These are phyloP conservation scores for Pandemis cinnamomeana DNA, from an alignment of 2,888 invertebrate genomes.

Conservation along the genomic window DNA sequence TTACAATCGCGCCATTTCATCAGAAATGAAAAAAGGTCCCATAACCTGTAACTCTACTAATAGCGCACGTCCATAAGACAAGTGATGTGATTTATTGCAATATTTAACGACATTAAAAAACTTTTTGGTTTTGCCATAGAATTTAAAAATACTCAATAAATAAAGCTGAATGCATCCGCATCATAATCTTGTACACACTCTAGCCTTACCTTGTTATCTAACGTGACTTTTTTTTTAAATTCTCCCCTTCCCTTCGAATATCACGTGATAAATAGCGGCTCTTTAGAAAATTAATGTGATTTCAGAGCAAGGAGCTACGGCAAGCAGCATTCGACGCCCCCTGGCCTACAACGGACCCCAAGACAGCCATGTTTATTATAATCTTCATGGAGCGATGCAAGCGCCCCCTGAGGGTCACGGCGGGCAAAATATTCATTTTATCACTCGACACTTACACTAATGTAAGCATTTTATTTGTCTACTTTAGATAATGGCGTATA, in stretches of 20 bases:
- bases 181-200: no score
- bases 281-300: conserved; percentile 35
- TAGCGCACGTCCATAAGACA: no score
- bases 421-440: conserved; percentile 82
- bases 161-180: no score
- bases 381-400: conserved; percentile 81
- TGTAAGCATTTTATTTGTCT: conserved; percentile 60
- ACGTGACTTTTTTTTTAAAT: no score
- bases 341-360: conserved; percentile 71
- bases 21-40: neutral
- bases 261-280: no score
- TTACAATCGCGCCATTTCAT: neutral
- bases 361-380: conserved; percentile 68
- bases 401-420: conserved; percentile 77
- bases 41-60: neutral
- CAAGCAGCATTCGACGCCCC: conserved; percentile 82
- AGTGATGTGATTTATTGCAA: no score
- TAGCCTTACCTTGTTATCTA: no score
- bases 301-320: conserved; percentile 76
- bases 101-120: no score
- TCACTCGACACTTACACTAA: conserved; percentile 81
- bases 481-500: conserved; percentile 28
- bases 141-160: no score
- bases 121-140: no score
- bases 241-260: no score